Evolutionary conservation across 2,113 vertebrate species (phyloP), one percentile per base, ranked within the genome.

Genomic region (Coreoperca whiteheadi): DNA sequence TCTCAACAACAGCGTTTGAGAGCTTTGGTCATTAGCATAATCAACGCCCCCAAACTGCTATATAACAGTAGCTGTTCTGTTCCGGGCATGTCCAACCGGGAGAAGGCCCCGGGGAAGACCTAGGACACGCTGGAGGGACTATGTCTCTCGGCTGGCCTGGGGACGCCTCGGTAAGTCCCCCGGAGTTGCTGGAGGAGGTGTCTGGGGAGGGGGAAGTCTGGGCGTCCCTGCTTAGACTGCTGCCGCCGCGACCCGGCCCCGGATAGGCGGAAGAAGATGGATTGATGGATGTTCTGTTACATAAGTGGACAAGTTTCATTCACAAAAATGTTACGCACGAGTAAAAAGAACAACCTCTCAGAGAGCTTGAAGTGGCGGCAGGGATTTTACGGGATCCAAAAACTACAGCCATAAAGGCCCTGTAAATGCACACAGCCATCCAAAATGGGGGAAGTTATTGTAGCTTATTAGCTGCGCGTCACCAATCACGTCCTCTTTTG

Each of bases 1-100:
- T 68, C 25, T 51, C 37, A 74, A 50, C 30, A n/a, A 69, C 71
- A 68, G n/a, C n/a, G n/a, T n/a, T n/a, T n/a, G n/a, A n/a, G n/a
- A n/a, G n/a, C n/a, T n/a, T 20, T 61, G 59, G 21, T 61, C 30
- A 61, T 61, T 20, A 20, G 30, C 59, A 61, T 4, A 9, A 34
- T 59, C 28, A 7, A 4, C 6, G 1, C 28, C 4, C 6, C 25
- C 25, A 16, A 16, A 15, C 8, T 28, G 14, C 15, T 16, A 16
- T 34, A 34, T 20, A 34, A 20, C 20, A 4, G 8, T 30, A 30
- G 15, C 14, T 4, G 28, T 34, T 60, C 57, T 59, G 25, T 59
- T 30, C 14, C 12, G n/a, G n/a, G n/a, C n/a, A n/a, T n/a, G n/a
- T n/a, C n/a, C n/a, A n/a, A n/a, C n/a, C n/a, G n/a, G n/a, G n/a